Evolutionary conservation across 2,113 vertebrate species (phyloP).

Genomic region (Hystrix cristata): DNA sequence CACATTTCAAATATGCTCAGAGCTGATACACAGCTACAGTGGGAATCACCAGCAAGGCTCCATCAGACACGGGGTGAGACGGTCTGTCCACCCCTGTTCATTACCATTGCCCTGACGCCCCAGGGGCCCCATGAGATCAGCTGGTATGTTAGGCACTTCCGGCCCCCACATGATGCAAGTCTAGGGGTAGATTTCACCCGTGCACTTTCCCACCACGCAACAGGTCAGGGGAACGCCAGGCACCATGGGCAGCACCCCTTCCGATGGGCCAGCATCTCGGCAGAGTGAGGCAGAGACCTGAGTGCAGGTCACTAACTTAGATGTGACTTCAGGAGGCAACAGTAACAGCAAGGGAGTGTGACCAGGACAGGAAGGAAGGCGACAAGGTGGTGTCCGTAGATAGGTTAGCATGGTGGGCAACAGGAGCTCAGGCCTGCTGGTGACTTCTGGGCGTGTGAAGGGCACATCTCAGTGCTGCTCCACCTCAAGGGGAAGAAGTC

Average conservation of each 20-base stretch:
- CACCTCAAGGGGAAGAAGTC: not conserved
- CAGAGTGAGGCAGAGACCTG: not conserved
- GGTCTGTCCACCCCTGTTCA: not conserved
- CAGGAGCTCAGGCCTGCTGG: not conserved
- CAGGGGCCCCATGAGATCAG: accelerated
- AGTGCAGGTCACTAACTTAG: not conserved
- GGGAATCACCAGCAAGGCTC: not conserved
- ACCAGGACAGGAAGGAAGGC: not conserved
- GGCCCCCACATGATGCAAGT: accelerated
- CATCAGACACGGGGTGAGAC: not conserved
- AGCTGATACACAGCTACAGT: not conserved
- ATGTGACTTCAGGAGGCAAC: not conserved
- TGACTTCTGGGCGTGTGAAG: accelerated
- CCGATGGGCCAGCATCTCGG: too few relatives aligned
- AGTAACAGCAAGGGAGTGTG: not conserved
- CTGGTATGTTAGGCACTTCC: too few relatives aligned
- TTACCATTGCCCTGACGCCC: not conserved
- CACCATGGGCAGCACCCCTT: not conserved
- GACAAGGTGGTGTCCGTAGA: accelerated
- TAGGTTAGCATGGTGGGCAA: too few relatives aligned
- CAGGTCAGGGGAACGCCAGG: not conserved
- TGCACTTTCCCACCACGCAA: too few relatives aligned
- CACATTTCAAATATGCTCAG: not conserved
- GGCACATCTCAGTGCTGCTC: not conserved
- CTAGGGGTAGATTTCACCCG: not conserved